A percentile compares a stretch with the other conserved stretches of the same genome.
Evolutionary conservation across 2,113 vertebrate species (phyloP).

Genomic region (Cyanoramphus novaezelandiae): DNA sequence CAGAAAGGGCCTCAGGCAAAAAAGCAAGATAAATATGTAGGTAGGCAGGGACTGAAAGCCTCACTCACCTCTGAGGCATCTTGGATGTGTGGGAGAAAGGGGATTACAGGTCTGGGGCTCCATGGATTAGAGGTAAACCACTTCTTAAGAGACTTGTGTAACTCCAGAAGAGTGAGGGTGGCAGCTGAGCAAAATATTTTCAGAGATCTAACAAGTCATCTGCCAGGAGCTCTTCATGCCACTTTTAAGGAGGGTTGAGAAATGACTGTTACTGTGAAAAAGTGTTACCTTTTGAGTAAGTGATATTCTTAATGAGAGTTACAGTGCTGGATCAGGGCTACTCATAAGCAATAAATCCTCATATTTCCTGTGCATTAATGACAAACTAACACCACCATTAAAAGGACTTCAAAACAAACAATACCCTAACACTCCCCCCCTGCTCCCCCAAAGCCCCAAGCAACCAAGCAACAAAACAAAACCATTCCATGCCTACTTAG

Average conservation of each 20-base stretch:
- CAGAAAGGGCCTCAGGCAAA: background rate
- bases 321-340: background rate
- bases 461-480: background rate
- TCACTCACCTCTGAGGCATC: background rate
- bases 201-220: constrained; percentile 52
- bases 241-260: constrained; percentile 44
- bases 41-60: background rate
- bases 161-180: background rate
- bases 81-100: background rate
- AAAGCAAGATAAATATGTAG: background rate
- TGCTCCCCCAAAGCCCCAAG: background rate
- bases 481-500: background rate
- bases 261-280: constrained; percentile 36
- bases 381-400: background rate
- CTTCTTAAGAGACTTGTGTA: constrained; percentile 22
- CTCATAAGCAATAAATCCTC: background rate
- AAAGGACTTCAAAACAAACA: background rate
- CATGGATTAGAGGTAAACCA: background rate
- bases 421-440: background rate
- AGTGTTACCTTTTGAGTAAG: background rate
- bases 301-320: constrained; percentile 18
- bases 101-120: background rate
- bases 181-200: constrained; percentile 37
- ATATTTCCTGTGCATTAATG: background rate
- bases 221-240: constrained; percentile 19